Conservation (phyloP, 2,797 vertebrate species). For the Gadopsis bispinosus region DNA sequence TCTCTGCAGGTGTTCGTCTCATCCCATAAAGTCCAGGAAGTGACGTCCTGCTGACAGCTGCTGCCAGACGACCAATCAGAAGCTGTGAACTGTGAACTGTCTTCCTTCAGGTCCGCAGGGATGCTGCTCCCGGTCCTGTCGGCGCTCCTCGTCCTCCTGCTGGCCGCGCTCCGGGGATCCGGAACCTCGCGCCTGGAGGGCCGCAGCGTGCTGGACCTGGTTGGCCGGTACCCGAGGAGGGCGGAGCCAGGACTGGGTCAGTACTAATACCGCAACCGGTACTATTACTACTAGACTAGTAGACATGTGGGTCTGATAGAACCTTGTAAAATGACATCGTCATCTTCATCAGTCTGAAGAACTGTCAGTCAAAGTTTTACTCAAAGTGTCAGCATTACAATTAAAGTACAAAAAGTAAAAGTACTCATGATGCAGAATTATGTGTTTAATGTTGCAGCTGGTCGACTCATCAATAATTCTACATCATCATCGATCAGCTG, state of each 20-base stretch:
- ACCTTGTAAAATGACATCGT: too few relatives aligned
- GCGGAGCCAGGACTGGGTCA: constrained; percentile 24
- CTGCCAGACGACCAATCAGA: background rate
- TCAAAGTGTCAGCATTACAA: too few relatives aligned
- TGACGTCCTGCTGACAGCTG: background rate
- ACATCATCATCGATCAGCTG: too few relatives aligned
- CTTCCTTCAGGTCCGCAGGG: constrained; percentile 21
- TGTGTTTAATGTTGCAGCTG: too few relatives aligned
- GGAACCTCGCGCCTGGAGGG: constrained; percentile 47
- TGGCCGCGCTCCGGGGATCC: constrained; percentile 79
- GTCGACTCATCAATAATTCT: too few relatives aligned
- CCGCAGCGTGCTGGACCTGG: constrained; percentile 1
- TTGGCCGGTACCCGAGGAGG: constrained; percentile 2
- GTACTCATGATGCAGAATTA: too few relatives aligned
- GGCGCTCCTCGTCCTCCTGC: constrained; percentile 86
- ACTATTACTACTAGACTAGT: background rate
- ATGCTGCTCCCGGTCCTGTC: constrained; percentile 64
- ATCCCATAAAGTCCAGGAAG: background rate
- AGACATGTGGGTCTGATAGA: too few relatives aligned
- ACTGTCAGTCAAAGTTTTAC: too few relatives aligned
- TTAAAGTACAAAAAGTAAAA: too few relatives aligned
- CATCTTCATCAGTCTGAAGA: too few relatives aligned
- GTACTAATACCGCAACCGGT: background rate
- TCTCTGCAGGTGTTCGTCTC: too few relatives aligned
- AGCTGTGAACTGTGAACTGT: too few relatives aligned